Conservation (phyloP, 2,797 vertebrate genomes). For the Enteromius argenteus region DNA sequence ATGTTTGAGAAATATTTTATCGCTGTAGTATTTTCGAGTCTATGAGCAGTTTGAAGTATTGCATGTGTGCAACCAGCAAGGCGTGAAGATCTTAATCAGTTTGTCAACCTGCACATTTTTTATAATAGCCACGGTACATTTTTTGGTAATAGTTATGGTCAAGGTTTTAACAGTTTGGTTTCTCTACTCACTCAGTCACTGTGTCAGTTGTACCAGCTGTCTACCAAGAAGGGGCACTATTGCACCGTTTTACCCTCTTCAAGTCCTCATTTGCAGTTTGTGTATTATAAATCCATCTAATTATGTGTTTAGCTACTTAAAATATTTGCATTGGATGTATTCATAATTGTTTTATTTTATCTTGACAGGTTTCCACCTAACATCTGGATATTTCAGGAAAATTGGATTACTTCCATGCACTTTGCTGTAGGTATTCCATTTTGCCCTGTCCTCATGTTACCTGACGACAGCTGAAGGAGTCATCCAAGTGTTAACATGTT, state of each 20-base stretch:
- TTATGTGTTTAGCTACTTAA: background rate
- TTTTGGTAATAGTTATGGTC: background rate
- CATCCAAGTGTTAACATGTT: background rate
- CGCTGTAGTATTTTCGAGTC: slow-evolving; percentile 33
- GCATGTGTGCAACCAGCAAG: background rate
- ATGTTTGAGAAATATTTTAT: slow-evolving; percentile 53
- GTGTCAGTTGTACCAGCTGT: slow-evolving; percentile 68
- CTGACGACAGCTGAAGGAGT: slow-evolving; percentile 14
- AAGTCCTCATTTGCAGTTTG: slow-evolving; percentile 5
- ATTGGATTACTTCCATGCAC: background rate
- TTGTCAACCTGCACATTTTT: background rate
- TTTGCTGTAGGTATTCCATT: slow-evolving; percentile 30
- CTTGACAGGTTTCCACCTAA: slow-evolving; percentile 26
- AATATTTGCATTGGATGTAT: background rate
- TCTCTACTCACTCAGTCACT: slow-evolving; percentile 41
- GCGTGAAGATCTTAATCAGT: background rate
- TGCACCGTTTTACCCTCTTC: slow-evolving; percentile 44
- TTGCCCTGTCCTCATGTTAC: slow-evolving; percentile 52
- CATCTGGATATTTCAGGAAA: background rate
- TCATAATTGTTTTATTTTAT: slow-evolving; percentile 20
- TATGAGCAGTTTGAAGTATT: slow-evolving; percentile 4
- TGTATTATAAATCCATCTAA: background rate
- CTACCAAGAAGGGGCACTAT: slow-evolving; percentile 73
- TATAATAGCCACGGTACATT: background rate
- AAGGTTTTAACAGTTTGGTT: slow-evolving; percentile 40